Evolutionary conservation across 2,113 vertebrate species (phyloP).

Genomic region (Gallinago undulata): DNA sequence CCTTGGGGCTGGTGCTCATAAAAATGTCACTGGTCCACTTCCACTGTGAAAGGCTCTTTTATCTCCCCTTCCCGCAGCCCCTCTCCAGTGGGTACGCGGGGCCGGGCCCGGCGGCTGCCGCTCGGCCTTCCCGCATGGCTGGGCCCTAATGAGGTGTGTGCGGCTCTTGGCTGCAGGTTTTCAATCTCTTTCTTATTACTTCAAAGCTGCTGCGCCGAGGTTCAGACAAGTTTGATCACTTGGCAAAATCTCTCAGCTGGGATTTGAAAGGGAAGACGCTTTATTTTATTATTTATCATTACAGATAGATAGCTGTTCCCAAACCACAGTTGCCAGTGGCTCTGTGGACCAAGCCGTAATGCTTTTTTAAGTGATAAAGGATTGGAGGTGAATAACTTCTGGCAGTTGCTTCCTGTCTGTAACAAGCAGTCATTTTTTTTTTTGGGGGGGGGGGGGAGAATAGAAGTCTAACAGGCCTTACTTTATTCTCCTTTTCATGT

Average conservation of each 20-base stretch:
- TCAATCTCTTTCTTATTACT: slow-evolving; percentile 57
- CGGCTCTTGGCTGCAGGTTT: slow-evolving; percentile 54
- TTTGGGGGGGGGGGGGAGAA: not conserved
- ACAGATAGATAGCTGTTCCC: not conserved
- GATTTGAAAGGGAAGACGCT: not conserved
- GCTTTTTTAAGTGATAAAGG: slow-evolving; percentile 26
- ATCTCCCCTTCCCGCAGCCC: slow-evolving; percentile 67
- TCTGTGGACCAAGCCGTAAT: fast-evolving
- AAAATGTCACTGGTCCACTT: slow-evolving; percentile 73
- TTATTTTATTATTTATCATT: slow-evolving; percentile 30
- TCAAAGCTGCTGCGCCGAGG: slow-evolving; percentile 45
- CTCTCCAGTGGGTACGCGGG: slow-evolving; percentile 38
- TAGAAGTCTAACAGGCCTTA: not conserved
- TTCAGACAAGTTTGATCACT: slow-evolving; percentile 42
- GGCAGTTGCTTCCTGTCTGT: slow-evolving; percentile 40
- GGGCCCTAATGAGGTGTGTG: slow-evolving; percentile 70
- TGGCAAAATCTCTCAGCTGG: slow-evolving; percentile 35
- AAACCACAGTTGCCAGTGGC: not conserved
- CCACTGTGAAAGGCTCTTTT: slow-evolving; percentile 76
- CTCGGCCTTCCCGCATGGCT: slow-evolving; percentile 58
- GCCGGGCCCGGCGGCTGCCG: slow-evolving; percentile 49
- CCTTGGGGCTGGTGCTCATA: slow-evolving; percentile 63
- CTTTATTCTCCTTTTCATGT: slow-evolving; percentile 10
- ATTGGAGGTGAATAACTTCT: slow-evolving; percentile 48
- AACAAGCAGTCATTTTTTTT: not conserved